Evolutionary conservation across 2,113 vertebrate genomes (phyloP), one percentile per base, ranked within the genome.

Genomic region (Alligator mississippiensis): DNA sequence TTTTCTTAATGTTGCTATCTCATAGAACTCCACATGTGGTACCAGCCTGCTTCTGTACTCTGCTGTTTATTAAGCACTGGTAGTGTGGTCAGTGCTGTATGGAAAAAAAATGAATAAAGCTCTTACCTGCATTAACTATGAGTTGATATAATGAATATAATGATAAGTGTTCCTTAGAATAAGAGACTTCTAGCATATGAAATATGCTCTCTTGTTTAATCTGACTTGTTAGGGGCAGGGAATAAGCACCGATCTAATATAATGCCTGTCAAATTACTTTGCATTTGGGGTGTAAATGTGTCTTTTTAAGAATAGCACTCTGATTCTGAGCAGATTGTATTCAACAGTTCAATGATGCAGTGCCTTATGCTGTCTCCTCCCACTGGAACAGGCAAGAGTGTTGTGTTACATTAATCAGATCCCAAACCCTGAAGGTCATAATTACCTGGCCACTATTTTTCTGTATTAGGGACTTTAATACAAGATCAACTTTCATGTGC

Each of bases 401-500:
- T 90, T 96, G 34, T 77, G 64, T 97, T 97, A 89, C 94, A 86
- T 91, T 95, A 94, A 93, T 92, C 74, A 87, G 77, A 64, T 77
- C 85, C 92, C 94, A 88, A 94, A 80, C 90, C 88, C 96, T 94
- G 94, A 94, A 96, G 96, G 96, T 96, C 95, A 93, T 92, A 94
- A 95, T 96, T 96, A 94, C 94, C 94, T 88, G 95, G 79, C 93
- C 97, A 92, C 95, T 95, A 90, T 88, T 93, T 96, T 95, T 93
- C 93, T 93, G 88, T 91, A 93, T 95, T 96, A 95, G 94, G 85
- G 96, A 96, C 96, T 96, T 96, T 95, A 94, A 85, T 82, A 90
- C 59, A 87, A 47, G 77, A 92, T 94, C 96, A 95, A 93, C 93
- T 94, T 95, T 93, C 88, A 76, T 89, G 76, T 95, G 77, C 84